Conservation (phyloP, 1,140 invertebrate genomes). For the Drepana arcuata region DNA sequence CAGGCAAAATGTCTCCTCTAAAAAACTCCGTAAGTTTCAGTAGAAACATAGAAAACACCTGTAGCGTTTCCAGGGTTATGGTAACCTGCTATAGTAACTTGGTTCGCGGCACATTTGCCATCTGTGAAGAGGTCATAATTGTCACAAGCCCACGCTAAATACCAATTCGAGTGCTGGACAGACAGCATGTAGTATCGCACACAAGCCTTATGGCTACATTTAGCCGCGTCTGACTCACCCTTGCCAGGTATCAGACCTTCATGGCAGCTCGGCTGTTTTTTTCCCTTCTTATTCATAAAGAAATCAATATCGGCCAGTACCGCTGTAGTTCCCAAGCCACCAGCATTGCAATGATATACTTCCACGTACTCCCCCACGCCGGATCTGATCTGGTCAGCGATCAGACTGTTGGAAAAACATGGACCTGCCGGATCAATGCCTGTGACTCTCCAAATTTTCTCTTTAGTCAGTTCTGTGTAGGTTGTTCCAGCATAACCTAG, state of each 20-base stretch:
- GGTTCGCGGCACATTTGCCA: conserved; percentile 40
- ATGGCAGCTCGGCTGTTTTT: conserved; percentile 72
- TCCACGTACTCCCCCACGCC: conserved; percentile 73
- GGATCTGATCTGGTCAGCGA: conserved; percentile 68
- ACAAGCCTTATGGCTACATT: conserved; percentile 57
- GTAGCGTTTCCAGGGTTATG: conserved; percentile 54
- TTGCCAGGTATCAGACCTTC: conserved; percentile 36
- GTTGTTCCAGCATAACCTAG: conserved; percentile 52
- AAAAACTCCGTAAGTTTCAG: conserved; percentile 36
- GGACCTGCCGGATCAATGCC: conserved; percentile 77
- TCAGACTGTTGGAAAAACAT: conserved; percentile 68
- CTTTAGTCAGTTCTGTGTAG: conserved; percentile 31
- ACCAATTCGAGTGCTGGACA: conserved; percentile 36
- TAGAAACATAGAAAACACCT: conserved; percentile 53
- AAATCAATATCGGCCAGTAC: conserved; percentile 74
- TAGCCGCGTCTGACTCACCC: conserved; percentile 43
- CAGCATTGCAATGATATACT: conserved; percentile 73
- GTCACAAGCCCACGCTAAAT: conserved; percentile 45
- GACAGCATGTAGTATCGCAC: conserved; percentile 42
- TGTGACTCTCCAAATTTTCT: conserved; percentile 64
- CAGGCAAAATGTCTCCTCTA: no score
- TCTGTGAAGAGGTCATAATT: conserved; percentile 34
- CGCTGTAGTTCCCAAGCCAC: conserved; percentile 71
- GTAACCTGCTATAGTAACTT: conserved; percentile 52
- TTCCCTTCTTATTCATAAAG: conserved; percentile 74